phyloP scores from a whole-genome alignment of 2,113 vertebrate genomes.

The Pipa parva region DNA sequence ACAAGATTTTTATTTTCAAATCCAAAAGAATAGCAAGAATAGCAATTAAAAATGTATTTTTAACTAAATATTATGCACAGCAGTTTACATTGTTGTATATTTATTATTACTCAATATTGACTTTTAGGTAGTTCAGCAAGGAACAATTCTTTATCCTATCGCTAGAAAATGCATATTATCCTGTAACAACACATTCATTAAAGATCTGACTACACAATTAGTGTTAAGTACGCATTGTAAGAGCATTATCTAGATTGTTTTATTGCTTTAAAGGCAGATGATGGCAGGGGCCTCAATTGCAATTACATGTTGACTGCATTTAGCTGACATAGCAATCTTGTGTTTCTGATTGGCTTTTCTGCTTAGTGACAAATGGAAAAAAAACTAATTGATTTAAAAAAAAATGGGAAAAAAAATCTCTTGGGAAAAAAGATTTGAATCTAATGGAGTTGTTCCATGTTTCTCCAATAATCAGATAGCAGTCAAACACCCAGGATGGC shows the following conservation, averaged over 20 bases:
- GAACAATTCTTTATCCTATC: constrained; percentile 21
- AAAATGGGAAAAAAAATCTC: neutral
- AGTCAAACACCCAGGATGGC: too few species aligned
- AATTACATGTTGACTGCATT: constrained; percentile 19
- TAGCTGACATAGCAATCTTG: constrained; percentile 25
- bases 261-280: constrained; percentile 28
- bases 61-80: too few species aligned
- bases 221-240: constrained; percentile 37
- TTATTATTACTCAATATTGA: constrained; percentile 23
- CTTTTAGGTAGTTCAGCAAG: constrained; percentile 5
- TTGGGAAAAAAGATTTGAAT: constrained; percentile 6
- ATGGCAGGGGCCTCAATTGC: constrained; percentile 26
- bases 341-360: constrained; percentile 19
- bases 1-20: too few species aligned
- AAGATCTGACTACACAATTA: constrained; percentile 34
- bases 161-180: constrained; percentile 24
- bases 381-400: constrained; percentile 14
- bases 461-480: neutral
- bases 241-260: constrained; percentile 22
- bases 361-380: constrained; percentile 21
- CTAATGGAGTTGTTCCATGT: neutral
- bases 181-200: constrained; percentile 31
- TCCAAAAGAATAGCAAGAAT: too few species aligned
- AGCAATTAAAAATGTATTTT: too few species aligned
- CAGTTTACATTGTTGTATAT: neutral